Conservation (phyloP, 1,140 invertebrate species). For the Prorops nasuta region DNA sequence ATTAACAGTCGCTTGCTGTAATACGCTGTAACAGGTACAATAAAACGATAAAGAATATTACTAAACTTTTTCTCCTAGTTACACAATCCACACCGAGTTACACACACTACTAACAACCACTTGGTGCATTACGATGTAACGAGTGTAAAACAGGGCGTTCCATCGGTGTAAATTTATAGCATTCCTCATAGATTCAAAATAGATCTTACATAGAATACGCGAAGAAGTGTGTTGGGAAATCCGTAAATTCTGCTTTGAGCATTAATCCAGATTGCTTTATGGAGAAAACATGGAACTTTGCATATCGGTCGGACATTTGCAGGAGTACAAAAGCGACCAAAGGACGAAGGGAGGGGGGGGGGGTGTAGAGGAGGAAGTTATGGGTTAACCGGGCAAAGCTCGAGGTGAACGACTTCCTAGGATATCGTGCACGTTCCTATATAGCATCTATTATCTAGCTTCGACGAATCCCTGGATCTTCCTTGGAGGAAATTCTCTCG, state of each 20-base stretch:
- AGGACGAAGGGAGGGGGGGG: not conserved
- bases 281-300: conserved; percentile 10
- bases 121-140: too few relatives aligned
- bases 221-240: not conserved
- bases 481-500: not conserved
- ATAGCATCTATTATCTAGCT: conserved; percentile 1
- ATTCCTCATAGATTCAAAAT: conserved; percentile 13
- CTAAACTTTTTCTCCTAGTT: too few relatives aligned
- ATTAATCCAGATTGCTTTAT: conserved; percentile 3
- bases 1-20: too few relatives aligned
- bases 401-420: conserved; percentile 10
- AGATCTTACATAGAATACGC: conserved; percentile 9
- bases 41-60: too few relatives aligned
- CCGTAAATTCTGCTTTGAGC: not conserved
- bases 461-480: not conserved
- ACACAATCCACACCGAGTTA: too few relatives aligned
- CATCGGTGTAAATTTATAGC: conserved; percentile 7
- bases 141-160: not conserved
- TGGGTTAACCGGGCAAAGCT: conserved; percentile 6
- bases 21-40: too few relatives aligned
- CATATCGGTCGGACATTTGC: not conserved
- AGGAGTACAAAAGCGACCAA: not conserved
- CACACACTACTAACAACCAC: too few relatives aligned
- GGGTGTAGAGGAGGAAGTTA: not conserved
- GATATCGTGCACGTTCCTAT: conserved; percentile 3